Evolutionary conservation across 1,140 invertebrate species (phyloP), one percentile per base, ranked within the genome.

Genomic region (Phymastichus coffea): DNA sequence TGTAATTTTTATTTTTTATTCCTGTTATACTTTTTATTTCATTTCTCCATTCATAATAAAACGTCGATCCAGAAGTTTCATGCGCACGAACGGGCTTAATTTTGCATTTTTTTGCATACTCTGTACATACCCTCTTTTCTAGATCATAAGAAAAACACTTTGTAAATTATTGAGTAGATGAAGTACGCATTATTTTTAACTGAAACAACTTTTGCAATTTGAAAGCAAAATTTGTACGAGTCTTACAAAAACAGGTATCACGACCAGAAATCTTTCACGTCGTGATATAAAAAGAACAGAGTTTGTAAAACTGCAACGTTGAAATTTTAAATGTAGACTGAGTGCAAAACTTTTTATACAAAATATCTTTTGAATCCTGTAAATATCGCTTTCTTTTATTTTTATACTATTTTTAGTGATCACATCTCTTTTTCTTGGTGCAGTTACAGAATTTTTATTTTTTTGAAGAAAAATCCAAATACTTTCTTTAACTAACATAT

Each of bases 321-420:
- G 54, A 57, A 14, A 63, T 52, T 48, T 57, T 53, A 1, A 48
- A 22, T 49, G 49, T 10, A 17, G 41, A 48, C 51, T 46, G 25
- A 54, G 35, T 12, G 14, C 28, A n/a, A 58, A 48, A 57, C 14
- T 54, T 63, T 63, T 54, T 44, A 40, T 66, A 61, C 20, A 72
- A 61, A 55, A 64, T 63, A 4, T 63, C 63, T 19, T 69, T 19
- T n/a, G 57, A 61, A 53, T 64, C 54, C n/a, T 15, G 49, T 17
- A 72, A 56, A 26, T 58, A 57, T 55, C 61, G 43, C 59, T 65
- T 67, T 59, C 65, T 51, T n/a, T n/a, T n/a, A n/a, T 68, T 43
- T 63, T 66, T 28, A 63, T 51, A 49, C 63, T 60, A 38, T 64
- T 63, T 48, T 41, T 62, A 37, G 65, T 65, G 26, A 71, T 66